Evolutionary conservation across 2,113 vertebrate genomes (phyloP), one percentile per base, ranked within the genome.

Genomic region (Emydura subglobosa): DNA sequence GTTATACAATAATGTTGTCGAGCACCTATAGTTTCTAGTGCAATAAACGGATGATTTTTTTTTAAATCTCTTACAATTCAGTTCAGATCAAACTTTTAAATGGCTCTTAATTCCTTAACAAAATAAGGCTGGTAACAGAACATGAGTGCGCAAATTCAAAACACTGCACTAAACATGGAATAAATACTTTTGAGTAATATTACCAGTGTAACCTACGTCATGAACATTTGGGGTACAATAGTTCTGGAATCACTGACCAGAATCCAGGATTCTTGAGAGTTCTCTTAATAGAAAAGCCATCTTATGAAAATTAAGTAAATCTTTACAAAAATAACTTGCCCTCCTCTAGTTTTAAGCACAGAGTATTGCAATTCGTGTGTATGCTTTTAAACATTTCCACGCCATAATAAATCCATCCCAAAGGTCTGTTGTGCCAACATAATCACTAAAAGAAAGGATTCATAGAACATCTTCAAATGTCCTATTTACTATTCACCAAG

Each of bases 41-140:
- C 82, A 92, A 96, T 88, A 87, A 93, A 96, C 94, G 94, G 94
- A 81, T 97, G 39, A 39, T 95, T 65, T 92, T 91, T 53, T 95
- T 89, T 87, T 61, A 93, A 97, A 90, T 85, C 92, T 96, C 95
- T 93, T 68, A 54, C 86, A 97, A 91, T 96, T 91, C 94, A 95
- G 94, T 96, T 98, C 93, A 96, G 93, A 94, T 97, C 92, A 68
- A 91, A 94, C 86, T 76, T 5, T 96, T 83, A 94, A 97, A 97
- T 96, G 95, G 97, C 97, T 98, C 96, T 97, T 96, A 97, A 96
- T 95, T 97, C 97, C 97, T 96, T 96, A 95, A 83, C 85, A 89
- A 53, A 12, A 86, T 87, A 87, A 96, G 55, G 97, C 4, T 94
- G 94, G 95, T 96, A 96, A 97, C 65, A 98, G 97, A 97, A 90